Evolutionary conservation across 2,888 invertebrate genomes (phyloP).

Genomic region (Orthosia gothica): DNA sequence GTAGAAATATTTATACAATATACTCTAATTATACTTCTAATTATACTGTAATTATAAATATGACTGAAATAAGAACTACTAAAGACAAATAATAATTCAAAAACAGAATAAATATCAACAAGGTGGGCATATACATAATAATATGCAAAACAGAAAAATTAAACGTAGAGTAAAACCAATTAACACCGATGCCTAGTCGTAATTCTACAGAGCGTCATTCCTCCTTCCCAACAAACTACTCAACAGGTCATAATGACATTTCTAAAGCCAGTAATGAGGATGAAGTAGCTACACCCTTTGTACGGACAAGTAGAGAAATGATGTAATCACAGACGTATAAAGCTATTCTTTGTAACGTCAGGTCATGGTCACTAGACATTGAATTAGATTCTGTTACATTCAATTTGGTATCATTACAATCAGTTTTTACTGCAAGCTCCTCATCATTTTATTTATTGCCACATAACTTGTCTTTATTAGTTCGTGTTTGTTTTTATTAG

Average conservation of each 20-base stretch:
- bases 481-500: conserved; percentile 36
- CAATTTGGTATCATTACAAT: conserved; percentile 74
- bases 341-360: conserved; percentile 55
- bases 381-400: conserved; percentile 70
- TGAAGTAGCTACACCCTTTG: conserved; percentile 46
- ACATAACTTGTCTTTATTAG: conserved; percentile 14
- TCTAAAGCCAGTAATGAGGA: conserved; percentile 35
- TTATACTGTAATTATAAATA: too few relatives aligned
- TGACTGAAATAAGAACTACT: not conserved
- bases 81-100: not conserved
- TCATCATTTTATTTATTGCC: conserved; percentile 64
- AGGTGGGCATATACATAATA: too few relatives aligned
- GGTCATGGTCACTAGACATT: conserved; percentile 69
- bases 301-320: conserved; percentile 36
- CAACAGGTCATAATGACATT: conserved; percentile 45
- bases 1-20: not conserved
- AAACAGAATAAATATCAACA: not conserved
- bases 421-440: conserved; percentile 63
- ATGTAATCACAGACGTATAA: conserved; percentile 55
- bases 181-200: not conserved
- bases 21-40: too few relatives aligned
- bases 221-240: conserved; percentile 15
- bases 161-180: conserved; percentile 5
- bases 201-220: conserved; percentile 27
- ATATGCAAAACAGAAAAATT: not conserved